Evolutionary conservation across 1,140 invertebrate species (phyloP), one percentile per base, ranked within the genome.

Genomic region (Magallana ariakensis): DNA sequence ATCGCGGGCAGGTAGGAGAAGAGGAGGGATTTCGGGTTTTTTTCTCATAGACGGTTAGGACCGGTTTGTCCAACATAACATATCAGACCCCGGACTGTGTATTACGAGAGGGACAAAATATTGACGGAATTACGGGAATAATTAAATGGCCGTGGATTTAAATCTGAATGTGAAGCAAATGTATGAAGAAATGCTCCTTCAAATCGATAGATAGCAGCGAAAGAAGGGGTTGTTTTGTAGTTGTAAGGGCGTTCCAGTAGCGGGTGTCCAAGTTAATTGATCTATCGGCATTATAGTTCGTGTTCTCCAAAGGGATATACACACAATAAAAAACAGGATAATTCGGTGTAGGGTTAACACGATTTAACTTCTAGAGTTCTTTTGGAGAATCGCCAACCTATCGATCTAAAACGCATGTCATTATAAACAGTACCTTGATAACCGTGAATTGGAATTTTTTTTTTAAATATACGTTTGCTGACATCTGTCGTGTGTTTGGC

Each of bases 331-430:
- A 75, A 33, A 13, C 22, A 75, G 66, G 66, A 75, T 75, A 75
- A 70, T 26, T 75, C 19, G 22, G 6, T 26, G 66, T 33, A 22
- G 66, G 66, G 66, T 75, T 75, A 75, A 75, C 66, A 26, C 22
- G 66, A 22, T 75, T 75, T 75, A 75, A 75, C 66, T 75, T 75
- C 66, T 75, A 75, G 26, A 75, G 66, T 75, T 46, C 66, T 13
- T 75, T 75, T 75, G 66, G 66, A 75, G 22, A 75, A 13, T 75
- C 66, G 66, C 66, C 66, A 75, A 75, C 66, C 1, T 75, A 75
- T 75, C 66, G 66, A 75, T 75, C 66, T 75, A 75, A 75, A 75
- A 22, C 66, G 33, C 66, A 75, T 75, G 66, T 75, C 33, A 75
- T 75, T 75, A 75, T 75, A 75, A 75, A 62, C 22, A 26, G 66